Conservation (phyloP, 2,113 vertebrate genomes). For the Porphyrio hochstetteri region DNA sequence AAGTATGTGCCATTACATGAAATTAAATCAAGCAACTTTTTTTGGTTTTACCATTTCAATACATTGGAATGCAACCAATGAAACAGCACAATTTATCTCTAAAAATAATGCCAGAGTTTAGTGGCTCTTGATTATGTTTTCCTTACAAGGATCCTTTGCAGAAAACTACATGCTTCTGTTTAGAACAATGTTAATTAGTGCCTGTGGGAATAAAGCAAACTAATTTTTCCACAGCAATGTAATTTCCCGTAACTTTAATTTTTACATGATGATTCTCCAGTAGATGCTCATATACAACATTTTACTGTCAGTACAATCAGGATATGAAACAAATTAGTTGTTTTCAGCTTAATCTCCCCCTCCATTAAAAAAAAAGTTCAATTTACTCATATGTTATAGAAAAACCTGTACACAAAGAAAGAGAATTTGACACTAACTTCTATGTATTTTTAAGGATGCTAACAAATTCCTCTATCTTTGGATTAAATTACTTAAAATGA, state of each 20-base stretch:
- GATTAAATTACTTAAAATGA: neutral
- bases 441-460: neutral
- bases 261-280: neutral
- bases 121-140: slow-evolving; percentile 16
- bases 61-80: neutral
- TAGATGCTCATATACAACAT: neutral
- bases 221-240: slow-evolving; percentile 29
- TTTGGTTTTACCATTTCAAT: neutral
- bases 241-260: slow-evolving; percentile 23
- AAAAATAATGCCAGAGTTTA: slow-evolving; percentile 17
- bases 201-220: slow-evolving; percentile 34
- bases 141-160: neutral
- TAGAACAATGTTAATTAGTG: slow-evolving; percentile 47
- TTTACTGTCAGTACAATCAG: neutral
- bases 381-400: neutral
- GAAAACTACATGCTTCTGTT: slow-evolving; percentile 20
- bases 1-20: neutral
- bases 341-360: neutral
- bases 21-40: neutral
- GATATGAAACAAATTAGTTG: neutral
- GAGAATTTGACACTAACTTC: neutral
- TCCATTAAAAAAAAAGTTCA: neutral
- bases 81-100: neutral
- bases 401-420: neutral
- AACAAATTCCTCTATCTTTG: fast-evolving